Percentiles rank a stretch among this genome's conserved stretches.
phyloP scores from a whole-genome alignment of 37 sponge, comb jelly and placozoan genomes.

The Theonella swinhoei region DNA sequence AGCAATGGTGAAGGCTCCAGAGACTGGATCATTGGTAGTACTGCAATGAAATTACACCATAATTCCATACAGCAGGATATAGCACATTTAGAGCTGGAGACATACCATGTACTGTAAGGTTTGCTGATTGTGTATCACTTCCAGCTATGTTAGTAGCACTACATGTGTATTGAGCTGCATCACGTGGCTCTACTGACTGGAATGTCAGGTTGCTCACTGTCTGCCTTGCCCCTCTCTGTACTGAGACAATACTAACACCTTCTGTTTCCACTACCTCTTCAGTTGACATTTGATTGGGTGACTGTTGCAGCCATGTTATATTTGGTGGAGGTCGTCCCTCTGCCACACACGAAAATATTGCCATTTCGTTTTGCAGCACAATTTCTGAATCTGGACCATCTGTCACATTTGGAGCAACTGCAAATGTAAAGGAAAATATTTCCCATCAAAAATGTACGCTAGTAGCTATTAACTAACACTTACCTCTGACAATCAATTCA shows the following conservation, averaged over 20 bases:
- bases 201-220: conserved; percentile 32
- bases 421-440: background rate
- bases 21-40: background rate
- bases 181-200: background rate
- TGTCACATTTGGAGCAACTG: conserved; percentile 20
- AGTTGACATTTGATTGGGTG: no score
- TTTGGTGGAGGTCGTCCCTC: conserved; percentile 37
- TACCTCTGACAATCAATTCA: conserved; percentile 41
- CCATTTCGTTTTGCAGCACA: conserved; percentile 10
- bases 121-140: conserved; percentile 1
- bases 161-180: conserved; percentile 58
- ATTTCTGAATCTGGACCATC: background rate
- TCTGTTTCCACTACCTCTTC: background rate
- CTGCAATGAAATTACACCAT: no score
- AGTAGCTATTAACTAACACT: background rate
- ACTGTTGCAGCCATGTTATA: conserved; percentile 36
- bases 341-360: conserved; percentile 26
- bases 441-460: background rate
- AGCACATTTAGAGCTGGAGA: background rate
- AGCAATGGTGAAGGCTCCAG: background rate
- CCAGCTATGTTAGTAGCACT: conserved; percentile 47
- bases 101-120: conserved; percentile 47
- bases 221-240: conserved; percentile 12
- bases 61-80: no score
- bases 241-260: background rate